Evolutionary conservation across 2,113 vertebrate genomes (phyloP).

Genomic region (Pachycephala philippinensis): DNA sequence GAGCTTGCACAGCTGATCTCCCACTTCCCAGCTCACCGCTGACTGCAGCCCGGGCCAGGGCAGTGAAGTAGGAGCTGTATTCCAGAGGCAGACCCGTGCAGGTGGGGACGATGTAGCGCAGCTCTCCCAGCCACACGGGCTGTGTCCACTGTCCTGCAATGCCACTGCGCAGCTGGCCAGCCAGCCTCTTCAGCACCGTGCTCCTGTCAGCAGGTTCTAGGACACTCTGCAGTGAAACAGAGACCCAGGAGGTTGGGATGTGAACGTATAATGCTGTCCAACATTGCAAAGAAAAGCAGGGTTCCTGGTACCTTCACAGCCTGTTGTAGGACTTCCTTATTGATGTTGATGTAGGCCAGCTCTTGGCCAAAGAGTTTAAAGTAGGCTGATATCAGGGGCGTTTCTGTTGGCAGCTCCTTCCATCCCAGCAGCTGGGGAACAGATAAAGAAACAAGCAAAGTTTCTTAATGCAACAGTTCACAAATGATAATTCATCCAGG

Average conservation of each 20-base stretch:
- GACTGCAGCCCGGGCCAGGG: constrained; percentile 55
- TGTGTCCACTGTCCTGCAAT: constrained; percentile 50
- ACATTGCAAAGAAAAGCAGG: not conserved
- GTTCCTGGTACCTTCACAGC: constrained; percentile 64
- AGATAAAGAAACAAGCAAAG: not conserved
- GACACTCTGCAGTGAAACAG: constrained; percentile 2
- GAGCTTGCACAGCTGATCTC: not conserved
- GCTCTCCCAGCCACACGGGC: constrained; percentile 68
- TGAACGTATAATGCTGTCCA: fast-evolving
- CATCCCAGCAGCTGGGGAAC: constrained; percentile 72
- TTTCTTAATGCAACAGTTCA: not conserved
- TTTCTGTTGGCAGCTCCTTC: constrained; percentile 65
- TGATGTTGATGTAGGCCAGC: constrained; percentile 69
- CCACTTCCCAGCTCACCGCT: constrained; percentile 20
- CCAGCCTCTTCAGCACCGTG: not conserved
- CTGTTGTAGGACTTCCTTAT: constrained; percentile 71
- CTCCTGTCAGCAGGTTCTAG: not conserved
- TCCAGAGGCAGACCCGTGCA: constrained; percentile 78
- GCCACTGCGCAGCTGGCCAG: constrained; percentile 57
- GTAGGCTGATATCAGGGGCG: constrained; percentile 70
- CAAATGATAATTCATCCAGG: not conserved
- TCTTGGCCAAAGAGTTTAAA: constrained; percentile 81
- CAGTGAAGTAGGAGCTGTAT: constrained; percentile 65
- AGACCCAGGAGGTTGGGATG: not conserved
- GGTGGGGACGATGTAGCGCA: constrained; percentile 73